A percentile compares a stretch with the other conserved stretches of the same genome.
phyloP scores from a whole-genome alignment of 2,113 vertebrate species.

The Rhipidura dahli region DNA sequence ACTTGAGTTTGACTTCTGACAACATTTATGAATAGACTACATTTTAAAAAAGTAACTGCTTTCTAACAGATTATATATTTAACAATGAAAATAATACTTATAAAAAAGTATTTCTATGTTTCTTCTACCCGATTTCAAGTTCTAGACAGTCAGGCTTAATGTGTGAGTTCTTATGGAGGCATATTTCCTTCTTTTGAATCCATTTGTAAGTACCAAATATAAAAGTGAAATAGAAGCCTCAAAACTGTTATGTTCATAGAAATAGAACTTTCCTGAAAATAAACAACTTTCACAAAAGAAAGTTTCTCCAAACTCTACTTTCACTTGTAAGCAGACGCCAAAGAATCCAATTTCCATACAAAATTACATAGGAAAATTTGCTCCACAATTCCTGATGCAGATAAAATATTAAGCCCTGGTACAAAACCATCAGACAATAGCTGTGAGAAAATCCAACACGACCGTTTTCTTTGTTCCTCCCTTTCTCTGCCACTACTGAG shows the following conservation, averaged over 20 bases:
- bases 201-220: neutral
- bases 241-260: neutral
- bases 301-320: neutral
- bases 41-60: neutral
- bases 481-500: neutral
- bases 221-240: neutral
- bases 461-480: neutral
- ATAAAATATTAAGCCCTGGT: neutral
- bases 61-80: neutral
- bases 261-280: neutral
- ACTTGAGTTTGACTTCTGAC: neutral
- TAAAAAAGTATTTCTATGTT: neutral
- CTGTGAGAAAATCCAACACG: neutral
- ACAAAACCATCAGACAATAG: neutral
- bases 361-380: neutral
- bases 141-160: neutral
- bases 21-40: neutral
- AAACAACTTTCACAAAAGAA: neutral
- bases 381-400: neutral
- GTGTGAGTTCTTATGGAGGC: neutral
- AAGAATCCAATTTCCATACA: neutral
- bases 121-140: neutral
- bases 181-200: neutral
- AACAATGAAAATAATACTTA: neutral
- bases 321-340: neutral